Percentiles rank a stretch among this genome's conserved stretches.
phyloP scores from a whole-genome alignment of 2,888 invertebrate genomes.

The Scaptodrosophila latifasciaeformis region DNA sequence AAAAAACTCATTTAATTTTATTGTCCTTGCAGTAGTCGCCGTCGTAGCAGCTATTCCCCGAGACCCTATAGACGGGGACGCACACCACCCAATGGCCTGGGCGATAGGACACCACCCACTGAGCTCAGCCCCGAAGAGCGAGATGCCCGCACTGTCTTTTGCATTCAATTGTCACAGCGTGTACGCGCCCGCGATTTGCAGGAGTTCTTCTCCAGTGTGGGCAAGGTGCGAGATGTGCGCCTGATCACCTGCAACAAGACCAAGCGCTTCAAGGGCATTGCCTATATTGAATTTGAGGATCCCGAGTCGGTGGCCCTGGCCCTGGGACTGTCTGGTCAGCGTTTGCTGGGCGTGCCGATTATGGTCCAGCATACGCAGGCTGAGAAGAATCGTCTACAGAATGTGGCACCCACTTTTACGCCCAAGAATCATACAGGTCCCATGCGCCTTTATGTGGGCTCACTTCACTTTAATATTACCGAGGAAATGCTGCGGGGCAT shows the following conservation, averaged over 20 bases:
- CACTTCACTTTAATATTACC: conserved; percentile 97
- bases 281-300: conserved; percentile 99
- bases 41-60: conserved; percentile 74
- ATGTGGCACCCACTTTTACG: conserved; percentile 87
- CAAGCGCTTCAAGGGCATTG: conserved; percentile 97
- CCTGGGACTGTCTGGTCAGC: conserved; percentile 95
- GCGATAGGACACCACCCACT: conserved; percentile 79
- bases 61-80: conserved; percentile 73
- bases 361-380: conserved; percentile 99
- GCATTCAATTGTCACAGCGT: conserved; percentile 97
- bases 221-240: conserved; percentile 97
- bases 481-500: conserved; percentile 99
- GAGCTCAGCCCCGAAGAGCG: conserved; percentile 96
- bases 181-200: conserved; percentile 96
- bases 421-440: conserved; percentile 94
- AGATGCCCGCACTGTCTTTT: conserved; percentile 98
- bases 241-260: conserved; percentile 99
- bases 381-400: conserved; percentile 94
- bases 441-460: conserved; percentile 97
- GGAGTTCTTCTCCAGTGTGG: conserved; percentile 99
- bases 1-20: not conserved
- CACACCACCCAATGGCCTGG: conserved; percentile 76
- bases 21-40: conserved; percentile 50
- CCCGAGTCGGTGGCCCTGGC: conserved; percentile 98
- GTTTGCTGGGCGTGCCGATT: conserved; percentile 95